Evolutionary conservation across 2,888 invertebrate species (phyloP).

Genomic region (Camptogramma bilineatum): DNA sequence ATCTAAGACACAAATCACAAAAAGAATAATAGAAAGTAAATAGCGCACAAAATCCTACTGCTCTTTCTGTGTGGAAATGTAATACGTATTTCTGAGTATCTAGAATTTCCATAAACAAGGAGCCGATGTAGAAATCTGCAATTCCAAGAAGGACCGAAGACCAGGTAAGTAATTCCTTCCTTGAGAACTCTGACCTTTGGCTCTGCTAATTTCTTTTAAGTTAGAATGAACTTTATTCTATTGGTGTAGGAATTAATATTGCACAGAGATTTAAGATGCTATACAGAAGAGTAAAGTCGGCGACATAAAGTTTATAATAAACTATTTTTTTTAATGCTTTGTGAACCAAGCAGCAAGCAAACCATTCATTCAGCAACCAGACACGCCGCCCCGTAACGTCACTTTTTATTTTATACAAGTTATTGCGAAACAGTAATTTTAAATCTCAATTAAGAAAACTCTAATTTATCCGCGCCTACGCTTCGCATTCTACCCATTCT

Average conservation of each 20-base stretch:
- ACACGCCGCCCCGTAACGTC: too few species aligned
- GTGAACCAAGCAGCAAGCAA: too few species aligned
- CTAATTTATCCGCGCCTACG: too few species aligned
- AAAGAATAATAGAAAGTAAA: neutral
- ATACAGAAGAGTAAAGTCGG: neutral
- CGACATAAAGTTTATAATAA: neutral
- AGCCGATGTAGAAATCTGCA: neutral
- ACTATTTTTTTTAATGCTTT: too few species aligned
- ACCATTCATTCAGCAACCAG: too few species aligned
- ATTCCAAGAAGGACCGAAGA: neutral
- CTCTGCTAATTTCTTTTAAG: neutral
- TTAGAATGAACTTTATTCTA: neutral
- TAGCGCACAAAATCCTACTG: neutral
- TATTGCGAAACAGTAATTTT: too few species aligned
- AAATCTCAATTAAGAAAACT: too few species aligned
- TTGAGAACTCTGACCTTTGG: neutral
- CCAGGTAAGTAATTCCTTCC: neutral
- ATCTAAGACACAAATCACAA: too few species aligned
- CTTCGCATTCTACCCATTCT: too few species aligned
- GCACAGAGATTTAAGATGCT: neutral
- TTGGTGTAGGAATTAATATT: neutral
- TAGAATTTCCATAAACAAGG: constrained; percentile 1
- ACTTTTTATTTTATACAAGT: too few species aligned
- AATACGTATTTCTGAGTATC: neutral
- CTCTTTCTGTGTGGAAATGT: neutral